Base-by-base conservation (phyloP, 2,797 vertebrate genomes). In the Myotis vivesi region DNA sequence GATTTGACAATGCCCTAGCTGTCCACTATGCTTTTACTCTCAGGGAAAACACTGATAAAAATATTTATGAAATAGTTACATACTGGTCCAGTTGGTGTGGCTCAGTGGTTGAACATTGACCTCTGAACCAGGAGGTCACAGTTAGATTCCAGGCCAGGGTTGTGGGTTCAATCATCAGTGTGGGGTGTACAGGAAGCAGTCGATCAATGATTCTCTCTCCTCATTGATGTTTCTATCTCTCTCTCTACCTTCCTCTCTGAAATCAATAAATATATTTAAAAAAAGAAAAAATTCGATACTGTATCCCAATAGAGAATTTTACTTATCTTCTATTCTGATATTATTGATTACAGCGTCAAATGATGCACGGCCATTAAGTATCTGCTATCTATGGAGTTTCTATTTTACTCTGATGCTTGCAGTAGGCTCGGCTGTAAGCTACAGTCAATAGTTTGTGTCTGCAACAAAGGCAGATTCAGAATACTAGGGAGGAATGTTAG, bases 11-110 rank as follows among this genome's bases (percentile, higher is more conserved):
- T 55, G 23, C 25, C 25, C 22, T 82, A 68, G 49, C 16, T 53
- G 10, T 91, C 30, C 33, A 23, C 49, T 51, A 41, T 36, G 20
- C 59, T 81, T 83, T 92, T 23, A 84, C 2, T n/a, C 22, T 64
- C 22, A 79, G 79, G 59, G 71, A 73, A 89, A 73, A 91, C 51
- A 90, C 7, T 79, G 25, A 84, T 55, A 49, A 83, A 91, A 92
- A 64, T 33, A 81, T 89, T 71, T 72, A 75, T 91, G 66, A 92
- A 59, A 79, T 46, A 87, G 23, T 49, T 93, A 68, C 3, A 80
- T 53, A 73, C 44, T 46, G 44, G 44, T 46, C 44, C 10, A 46
- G 44, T 59, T 59, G 57, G 57, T 11, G 57, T 28, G 11, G 57
- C 57, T 59, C 25, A 62, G 57, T 62, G 57, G 12, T 62, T 62